A percentile compares a stretch with the other conserved stretches of the same genome.
Conservation (phyloP, 1,140 invertebrate species). For the Maconellicoccus hirsutus region DNA sequence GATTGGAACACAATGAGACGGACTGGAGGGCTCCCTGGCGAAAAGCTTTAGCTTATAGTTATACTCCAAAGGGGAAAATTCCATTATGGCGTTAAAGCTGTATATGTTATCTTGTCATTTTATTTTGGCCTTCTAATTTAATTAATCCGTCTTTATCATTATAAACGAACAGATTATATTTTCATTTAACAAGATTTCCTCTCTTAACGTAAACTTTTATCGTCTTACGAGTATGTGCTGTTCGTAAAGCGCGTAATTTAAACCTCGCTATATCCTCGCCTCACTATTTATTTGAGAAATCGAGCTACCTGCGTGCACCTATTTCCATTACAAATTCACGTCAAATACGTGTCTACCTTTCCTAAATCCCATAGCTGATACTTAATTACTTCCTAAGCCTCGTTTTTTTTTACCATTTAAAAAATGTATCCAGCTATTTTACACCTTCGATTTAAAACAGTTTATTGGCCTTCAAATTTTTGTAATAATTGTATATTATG, state of each 20-base stretch:
- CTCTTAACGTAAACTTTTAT: not conserved
- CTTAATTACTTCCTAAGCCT: too few species aligned
- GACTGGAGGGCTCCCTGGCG: constrained; percentile 12
- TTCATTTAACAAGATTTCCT: constrained; percentile 13
- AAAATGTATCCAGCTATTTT: too few species aligned
- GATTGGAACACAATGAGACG: constrained; percentile 21
- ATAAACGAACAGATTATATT: constrained; percentile 22
- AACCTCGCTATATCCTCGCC: not conserved
- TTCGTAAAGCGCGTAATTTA: not conserved
- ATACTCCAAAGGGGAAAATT: constrained; percentile 16
- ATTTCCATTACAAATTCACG: too few species aligned
- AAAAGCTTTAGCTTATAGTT: constrained; percentile 16
- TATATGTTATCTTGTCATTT: constrained; percentile 20
- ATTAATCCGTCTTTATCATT: constrained; percentile 22
- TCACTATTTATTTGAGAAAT: not conserved
- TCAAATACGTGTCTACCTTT: too few species aligned
- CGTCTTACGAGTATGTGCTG: not conserved
- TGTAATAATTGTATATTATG: too few species aligned
- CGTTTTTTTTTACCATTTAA: too few species aligned
- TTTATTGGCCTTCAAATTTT: too few species aligned
- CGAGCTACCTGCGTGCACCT: too few species aligned
- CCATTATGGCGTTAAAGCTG: constrained; percentile 18
- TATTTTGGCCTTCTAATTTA: constrained; percentile 20
- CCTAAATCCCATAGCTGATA: too few species aligned
- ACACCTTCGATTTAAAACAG: too few species aligned